Evolutionary conservation across 2,888 invertebrate genomes (phyloP).

Genomic region (Watsonalla cultraria): DNA sequence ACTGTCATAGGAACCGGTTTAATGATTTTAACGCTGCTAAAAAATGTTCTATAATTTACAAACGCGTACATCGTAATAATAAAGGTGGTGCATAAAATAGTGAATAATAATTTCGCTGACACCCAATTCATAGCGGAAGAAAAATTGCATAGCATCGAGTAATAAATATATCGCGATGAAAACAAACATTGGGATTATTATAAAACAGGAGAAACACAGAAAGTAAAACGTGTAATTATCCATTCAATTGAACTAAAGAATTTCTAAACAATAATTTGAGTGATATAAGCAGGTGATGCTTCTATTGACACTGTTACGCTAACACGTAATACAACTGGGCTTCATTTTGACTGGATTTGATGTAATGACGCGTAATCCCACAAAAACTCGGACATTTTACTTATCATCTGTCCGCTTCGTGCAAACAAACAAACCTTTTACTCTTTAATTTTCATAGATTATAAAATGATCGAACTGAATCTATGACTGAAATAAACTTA

Average conservation of each 20-base stretch:
- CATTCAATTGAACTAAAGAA: neutral
- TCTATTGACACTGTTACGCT: neutral
- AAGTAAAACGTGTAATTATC: neutral
- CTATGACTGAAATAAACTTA: too few relatives aligned
- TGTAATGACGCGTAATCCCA: neutral
- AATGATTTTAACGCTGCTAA: neutral
- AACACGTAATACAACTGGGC: neutral
- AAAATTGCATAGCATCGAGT: neutral
- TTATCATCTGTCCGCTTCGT: too few relatives aligned
- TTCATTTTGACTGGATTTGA: neutral
- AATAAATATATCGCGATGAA: neutral
- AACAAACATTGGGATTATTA: neutral
- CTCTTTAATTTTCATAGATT: too few relatives aligned
- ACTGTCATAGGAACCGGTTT: neutral
- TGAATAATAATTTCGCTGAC: neutral
- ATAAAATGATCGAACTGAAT: too few relatives aligned
- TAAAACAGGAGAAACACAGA: neutral
- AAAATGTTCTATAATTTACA: neutral
- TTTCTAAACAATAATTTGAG: neutral
- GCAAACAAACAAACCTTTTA: too few relatives aligned
- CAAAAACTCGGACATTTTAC: too few relatives aligned
- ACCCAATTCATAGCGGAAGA: slow-evolving; percentile 1
- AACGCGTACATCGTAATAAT: neutral
- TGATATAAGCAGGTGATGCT: neutral
- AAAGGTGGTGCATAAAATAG: neutral